Base-by-base conservation (phyloP, 2,888 invertebrate genomes). In the Epistrophella euchroma region DNA sequence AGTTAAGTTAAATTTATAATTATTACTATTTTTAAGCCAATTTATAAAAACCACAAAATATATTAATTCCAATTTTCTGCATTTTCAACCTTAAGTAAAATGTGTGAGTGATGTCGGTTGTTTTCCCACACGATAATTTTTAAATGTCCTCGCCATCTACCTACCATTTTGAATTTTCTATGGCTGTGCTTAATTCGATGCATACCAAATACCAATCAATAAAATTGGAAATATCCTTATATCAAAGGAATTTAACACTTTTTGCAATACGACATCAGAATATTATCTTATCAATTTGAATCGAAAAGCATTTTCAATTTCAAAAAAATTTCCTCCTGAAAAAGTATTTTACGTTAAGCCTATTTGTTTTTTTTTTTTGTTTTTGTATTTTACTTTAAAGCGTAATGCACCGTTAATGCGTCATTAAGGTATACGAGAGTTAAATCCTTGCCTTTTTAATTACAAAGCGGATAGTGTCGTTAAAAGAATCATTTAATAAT, bases 401-500 rank as follows among this genome's bases (percentile, higher is more conserved):
- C 56, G 50, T 78, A 78, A 78, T 83, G 78, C 78, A 78, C 56
- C 68, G 73, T 84, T 84, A 84, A 84, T 64, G 74, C 71, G 71
- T 40, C 79, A 79, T 84, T 71, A 84, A 58, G 64, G 64, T 66
- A 66, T 32, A 32, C 25, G 50, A 84, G 64, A n/a, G 71, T 79
- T 47, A 58, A 35, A 43, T 56, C 47, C n/a, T 74, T 64, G 62
- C 64, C 37, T 35, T 79, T 64, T 70, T 71, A 78, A 79, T 75
- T 71, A 52, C 71, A 79, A 19, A 74, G 64, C 35, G 50, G 50
- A 74, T 74, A 71, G 83, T 74, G 71, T 71, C 74, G 74, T 84
- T 83, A 71, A 84, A 79, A 82, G 82, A 73, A 66, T 79, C 71
- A 79, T 79, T 79, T 79, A 78, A 84, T 75, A 84, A 84, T 79